Base-by-base conservation (phyloP, 2,888 invertebrate genomes). In the Ophioninae sp. region DNA sequence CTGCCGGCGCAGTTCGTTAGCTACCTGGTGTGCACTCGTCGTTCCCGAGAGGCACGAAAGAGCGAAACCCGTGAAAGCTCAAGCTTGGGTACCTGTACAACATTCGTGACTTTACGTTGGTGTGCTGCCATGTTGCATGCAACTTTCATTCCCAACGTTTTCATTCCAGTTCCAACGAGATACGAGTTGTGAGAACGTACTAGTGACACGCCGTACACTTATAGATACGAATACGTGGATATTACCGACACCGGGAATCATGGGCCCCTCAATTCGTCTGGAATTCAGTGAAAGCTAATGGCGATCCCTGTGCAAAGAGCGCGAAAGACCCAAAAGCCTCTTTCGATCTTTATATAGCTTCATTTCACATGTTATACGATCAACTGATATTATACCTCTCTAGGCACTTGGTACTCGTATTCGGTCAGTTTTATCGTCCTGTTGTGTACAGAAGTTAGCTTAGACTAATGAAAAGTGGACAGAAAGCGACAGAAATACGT, bases 1-100 rank as follows among this genome's bases (percentile, higher is more conserved):
- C 81, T 79, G 67, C 73, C 39, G 59, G 57, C 65, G 82, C 77
- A 82, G 84, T 87, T 87, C 85, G 85, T 86, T 86, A 86, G 85
- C 83, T 80, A 75, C 83, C 86, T 85, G 85, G 82, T 88, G 85
- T 82, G 81, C 81, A 76, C 67, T 82, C 75, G 61, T 72, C 70
- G 74, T 69, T 67, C 41, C 67, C 62, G 37, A 44, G 65, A 41
- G 59, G 56, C 80, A 74, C 78, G 67, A 64, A 37, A 74, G 39
- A 64, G 62, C 39, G 61, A 64, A 64, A 69, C 8, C 70, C 59
- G 41, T 50, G 68, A 30, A 70, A 62, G 79, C 44, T 61, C 37
- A 57, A 64, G 50, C 50, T 39, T 70, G 23, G 64, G 44, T 74
- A 64, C 50, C 50, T 44, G 30, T 68, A 68, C 50, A 30, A 68